Percentiles rank a stretch among this genome's conserved stretches.
Evolutionary conservation across 2,888 invertebrate genomes (phyloP).

Genomic region (Idaea biselata): DNA sequence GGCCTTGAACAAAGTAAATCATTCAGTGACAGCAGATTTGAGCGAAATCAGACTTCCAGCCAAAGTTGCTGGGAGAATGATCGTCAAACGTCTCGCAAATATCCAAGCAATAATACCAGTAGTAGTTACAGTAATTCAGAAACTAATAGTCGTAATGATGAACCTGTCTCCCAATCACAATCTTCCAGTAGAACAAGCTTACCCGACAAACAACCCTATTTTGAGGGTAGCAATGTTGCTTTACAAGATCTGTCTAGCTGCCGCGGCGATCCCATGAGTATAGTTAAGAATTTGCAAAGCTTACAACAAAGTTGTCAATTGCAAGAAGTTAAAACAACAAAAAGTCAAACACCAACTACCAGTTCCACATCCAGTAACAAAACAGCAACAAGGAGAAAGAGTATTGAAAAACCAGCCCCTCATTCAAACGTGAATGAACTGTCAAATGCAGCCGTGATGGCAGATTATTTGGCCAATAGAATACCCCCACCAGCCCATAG

Average conservation of each 20-base stretch:
- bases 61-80: conserved; percentile 82
- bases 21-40: conserved; percentile 77
- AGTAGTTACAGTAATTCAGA: conserved; percentile 70
- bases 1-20: conserved; percentile 82
- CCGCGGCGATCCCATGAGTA: conserved; percentile 88
- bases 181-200: conserved; percentile 68
- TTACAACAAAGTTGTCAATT: conserved; percentile 82
- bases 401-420: conserved; percentile 75
- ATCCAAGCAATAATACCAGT: conserved; percentile 65
- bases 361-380: conserved; percentile 46
- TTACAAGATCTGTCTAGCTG: conserved; percentile 87
- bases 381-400: conserved; percentile 78
- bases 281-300: conserved; percentile 86
- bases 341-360: conserved; percentile 58
- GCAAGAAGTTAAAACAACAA: conserved; percentile 77
- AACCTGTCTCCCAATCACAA: conserved; percentile 65
- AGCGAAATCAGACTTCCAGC: conserved; percentile 72
- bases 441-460: conserved; percentile 77
- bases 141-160: conserved; percentile 71
- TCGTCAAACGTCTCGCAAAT: conserved; percentile 72
- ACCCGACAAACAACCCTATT: conserved; percentile 82
- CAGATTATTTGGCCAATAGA: conserved; percentile 80
- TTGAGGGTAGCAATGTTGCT: conserved; percentile 82
- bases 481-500: conserved; percentile 88
- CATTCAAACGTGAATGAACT: conserved; percentile 77